These are phyloP conservation scores for Elymnias hypermnestra DNA, from an alignment of 1,140 invertebrate species.

Conservation along the genomic window DNA sequence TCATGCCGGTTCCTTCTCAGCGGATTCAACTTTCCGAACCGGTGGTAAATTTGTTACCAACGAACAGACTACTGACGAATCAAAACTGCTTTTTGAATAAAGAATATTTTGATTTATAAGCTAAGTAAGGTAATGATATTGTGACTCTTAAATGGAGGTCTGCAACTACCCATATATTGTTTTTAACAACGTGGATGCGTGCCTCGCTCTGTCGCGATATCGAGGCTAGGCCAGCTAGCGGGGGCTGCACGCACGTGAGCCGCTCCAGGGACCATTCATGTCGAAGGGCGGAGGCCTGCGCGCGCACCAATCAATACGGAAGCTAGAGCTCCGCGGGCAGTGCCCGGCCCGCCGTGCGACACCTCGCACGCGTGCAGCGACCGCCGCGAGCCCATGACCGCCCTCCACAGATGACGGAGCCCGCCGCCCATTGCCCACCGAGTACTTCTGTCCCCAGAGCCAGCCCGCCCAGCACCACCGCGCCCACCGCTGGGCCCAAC, in stretches of 20 bases:
- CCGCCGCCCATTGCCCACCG: conserved; percentile 39
- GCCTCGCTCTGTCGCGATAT: no score
- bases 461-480: conserved; percentile 34
- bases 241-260: conserved; percentile 19
- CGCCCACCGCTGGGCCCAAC: conserved; percentile 29
- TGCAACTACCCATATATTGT: no score
- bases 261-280: conserved; percentile 53
- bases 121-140: no score
- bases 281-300: conserved; percentile 56
- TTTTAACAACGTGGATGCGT: no score
- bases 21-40: no score
- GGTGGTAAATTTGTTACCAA: no score
- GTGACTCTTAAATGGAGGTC: no score
- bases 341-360: conserved; percentile 57
- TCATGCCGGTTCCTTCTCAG: no score
- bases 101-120: no score
- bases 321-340: conserved; percentile 39
- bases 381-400: conserved; percentile 51
- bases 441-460: conserved; percentile 35
- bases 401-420: conserved; percentile 66
- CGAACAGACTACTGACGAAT: no score
- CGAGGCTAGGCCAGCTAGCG: conserved; percentile 1
- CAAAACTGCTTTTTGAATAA: no score
- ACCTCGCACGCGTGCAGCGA: conserved; percentile 38
- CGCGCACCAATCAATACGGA: conserved; percentile 60